Evolutionary conservation across 2,888 invertebrate genomes (phyloP).

Genomic region (Artemia sp.): DNA sequence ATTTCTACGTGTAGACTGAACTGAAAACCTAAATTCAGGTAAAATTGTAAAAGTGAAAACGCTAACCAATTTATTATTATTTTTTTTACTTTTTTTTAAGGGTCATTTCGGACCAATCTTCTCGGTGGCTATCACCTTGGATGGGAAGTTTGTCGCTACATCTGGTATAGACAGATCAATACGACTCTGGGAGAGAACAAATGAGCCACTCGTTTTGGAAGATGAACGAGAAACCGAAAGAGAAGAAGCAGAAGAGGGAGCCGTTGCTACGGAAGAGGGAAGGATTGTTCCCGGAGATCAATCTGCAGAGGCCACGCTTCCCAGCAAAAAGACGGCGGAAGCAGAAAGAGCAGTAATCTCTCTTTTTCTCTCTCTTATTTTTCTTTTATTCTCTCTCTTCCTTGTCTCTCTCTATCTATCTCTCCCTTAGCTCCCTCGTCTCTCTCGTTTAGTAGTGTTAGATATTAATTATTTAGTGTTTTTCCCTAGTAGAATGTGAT

Average conservation of each 20-base stretch:
- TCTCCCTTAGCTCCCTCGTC: too few relatives aligned
- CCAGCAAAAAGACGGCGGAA: conserved; percentile 70
- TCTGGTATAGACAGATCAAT: conserved; percentile 76
- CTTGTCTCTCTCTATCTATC: conserved; percentile 29
- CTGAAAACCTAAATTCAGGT: too few relatives aligned
- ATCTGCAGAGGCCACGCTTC: conserved; percentile 56
- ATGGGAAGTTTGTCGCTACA: conserved; percentile 56
- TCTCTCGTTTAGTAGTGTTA: too few relatives aligned
- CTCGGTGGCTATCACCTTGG: conserved; percentile 55
- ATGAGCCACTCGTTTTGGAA: conserved; percentile 76
- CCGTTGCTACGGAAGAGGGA: conserved; percentile 50
- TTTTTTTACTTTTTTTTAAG: conserved; percentile 32
- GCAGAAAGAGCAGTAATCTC: conserved; percentile 63
- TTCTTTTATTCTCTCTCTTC: too few relatives aligned
- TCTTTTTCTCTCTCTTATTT: too few relatives aligned
- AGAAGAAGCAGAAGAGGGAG: conserved; percentile 47
- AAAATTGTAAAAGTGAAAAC: too few relatives aligned
- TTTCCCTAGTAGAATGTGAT: too few relatives aligned
- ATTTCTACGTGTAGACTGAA: too few relatives aligned
- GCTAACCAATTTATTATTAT: background rate
- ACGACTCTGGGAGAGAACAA: conserved; percentile 64
- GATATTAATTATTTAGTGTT: too few relatives aligned
- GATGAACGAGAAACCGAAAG: conserved; percentile 68
- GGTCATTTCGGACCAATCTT: conserved; percentile 68
- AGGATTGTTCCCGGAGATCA: conserved; percentile 33